These are phyloP conservation scores for Neogobius melanostomus DNA, from an alignment of 2,113 vertebrate species.

Conservation along the genomic window DNA sequence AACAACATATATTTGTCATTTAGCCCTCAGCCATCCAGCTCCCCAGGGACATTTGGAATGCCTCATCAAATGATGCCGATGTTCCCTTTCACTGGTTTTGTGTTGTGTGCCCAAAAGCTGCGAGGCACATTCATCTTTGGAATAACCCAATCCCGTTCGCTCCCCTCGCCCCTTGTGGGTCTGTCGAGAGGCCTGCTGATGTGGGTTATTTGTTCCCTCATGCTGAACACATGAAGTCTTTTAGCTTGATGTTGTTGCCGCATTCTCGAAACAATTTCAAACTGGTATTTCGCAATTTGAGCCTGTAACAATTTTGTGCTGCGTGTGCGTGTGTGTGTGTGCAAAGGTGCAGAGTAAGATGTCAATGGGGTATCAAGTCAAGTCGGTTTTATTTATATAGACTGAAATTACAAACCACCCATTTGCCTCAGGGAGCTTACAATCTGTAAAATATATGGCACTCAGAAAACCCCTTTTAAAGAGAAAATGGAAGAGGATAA, in stretches of 20 bases:
- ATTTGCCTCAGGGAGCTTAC: slow-evolving; percentile 9
- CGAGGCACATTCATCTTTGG: slow-evolving; percentile 77
- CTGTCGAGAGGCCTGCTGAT: slow-evolving; percentile 66
- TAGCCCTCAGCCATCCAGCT: slow-evolving; percentile 70
- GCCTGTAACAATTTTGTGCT: slow-evolving; percentile 1
- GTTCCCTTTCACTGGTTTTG: slow-evolving; percentile 77
- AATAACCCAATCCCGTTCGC: slow-evolving; percentile 73
- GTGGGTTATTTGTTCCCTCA: slow-evolving; percentile 72
- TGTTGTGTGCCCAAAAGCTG: slow-evolving; percentile 79
- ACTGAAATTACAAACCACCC: slow-evolving; percentile 9
- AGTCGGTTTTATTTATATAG: slow-evolving; percentile 11
- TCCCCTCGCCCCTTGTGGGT: slow-evolving; percentile 61
- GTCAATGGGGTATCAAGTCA: slow-evolving; percentile 1
- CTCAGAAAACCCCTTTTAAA: slow-evolving; percentile 1
- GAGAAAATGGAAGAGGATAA: slow-evolving; percentile 8
- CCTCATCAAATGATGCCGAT: slow-evolving; percentile 79
- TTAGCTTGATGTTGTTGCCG: slow-evolving; percentile 53
- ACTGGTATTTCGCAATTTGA: slow-evolving; percentile 22
- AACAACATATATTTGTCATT: slow-evolving; percentile 77
- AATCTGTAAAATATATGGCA: slow-evolving; percentile 8
- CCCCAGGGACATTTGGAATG: slow-evolving; percentile 70
- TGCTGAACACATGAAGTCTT: slow-evolving; percentile 60
- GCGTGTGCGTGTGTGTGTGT: neutral
- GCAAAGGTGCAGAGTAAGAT: slow-evolving; percentile 11
- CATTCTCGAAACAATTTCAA: slow-evolving; percentile 28